These are phyloP conservation scores for Acleris laterana DNA, from an alignment of 2,888 invertebrate genomes.

Conservation along the genomic window DNA sequence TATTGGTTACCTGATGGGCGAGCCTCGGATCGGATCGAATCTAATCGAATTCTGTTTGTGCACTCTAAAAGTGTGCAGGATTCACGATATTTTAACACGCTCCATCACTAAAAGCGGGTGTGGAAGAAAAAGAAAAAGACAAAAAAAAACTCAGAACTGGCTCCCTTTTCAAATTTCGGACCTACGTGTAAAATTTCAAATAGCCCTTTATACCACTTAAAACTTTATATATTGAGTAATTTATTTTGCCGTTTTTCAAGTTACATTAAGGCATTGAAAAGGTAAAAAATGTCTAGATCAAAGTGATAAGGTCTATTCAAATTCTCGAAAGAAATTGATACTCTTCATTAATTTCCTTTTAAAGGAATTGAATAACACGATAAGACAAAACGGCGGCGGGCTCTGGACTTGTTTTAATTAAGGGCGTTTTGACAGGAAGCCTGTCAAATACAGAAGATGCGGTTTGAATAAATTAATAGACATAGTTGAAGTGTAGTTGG, in stretches of 20 bases:
- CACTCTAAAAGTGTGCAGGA: not conserved
- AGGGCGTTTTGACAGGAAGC: conserved; percentile 26
- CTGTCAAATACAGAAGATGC: conserved; percentile 41
- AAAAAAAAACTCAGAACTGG: too few species aligned
- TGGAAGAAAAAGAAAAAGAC: too few species aligned
- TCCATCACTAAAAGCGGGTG: too few species aligned
- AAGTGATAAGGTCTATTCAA: conserved; percentile 64
- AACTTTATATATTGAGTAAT: too few species aligned
- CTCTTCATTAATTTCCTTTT: conserved; percentile 66
- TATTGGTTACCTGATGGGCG: conserved; percentile 33
- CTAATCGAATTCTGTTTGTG: conserved; percentile 28
- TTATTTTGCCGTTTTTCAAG: too few species aligned
- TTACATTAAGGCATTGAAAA: too few species aligned
- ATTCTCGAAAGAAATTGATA: conserved; percentile 63
- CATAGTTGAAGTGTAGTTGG: conserved; percentile 50
- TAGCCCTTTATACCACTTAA: too few species aligned
- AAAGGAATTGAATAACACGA: conserved; percentile 66
- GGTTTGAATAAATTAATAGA: conserved; percentile 52
- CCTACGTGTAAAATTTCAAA: too few species aligned
- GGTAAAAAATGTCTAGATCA: conserved; percentile 48
- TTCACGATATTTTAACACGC: not conserved
- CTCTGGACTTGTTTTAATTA: conserved; percentile 23
- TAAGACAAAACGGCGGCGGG: conserved; percentile 46
- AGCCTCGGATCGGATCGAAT: conserved; percentile 21
- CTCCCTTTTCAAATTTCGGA: too few species aligned